Evolutionary conservation across 1,140 invertebrate genomes (phyloP).

Genomic region (Dermatophagoides farinae): DNA sequence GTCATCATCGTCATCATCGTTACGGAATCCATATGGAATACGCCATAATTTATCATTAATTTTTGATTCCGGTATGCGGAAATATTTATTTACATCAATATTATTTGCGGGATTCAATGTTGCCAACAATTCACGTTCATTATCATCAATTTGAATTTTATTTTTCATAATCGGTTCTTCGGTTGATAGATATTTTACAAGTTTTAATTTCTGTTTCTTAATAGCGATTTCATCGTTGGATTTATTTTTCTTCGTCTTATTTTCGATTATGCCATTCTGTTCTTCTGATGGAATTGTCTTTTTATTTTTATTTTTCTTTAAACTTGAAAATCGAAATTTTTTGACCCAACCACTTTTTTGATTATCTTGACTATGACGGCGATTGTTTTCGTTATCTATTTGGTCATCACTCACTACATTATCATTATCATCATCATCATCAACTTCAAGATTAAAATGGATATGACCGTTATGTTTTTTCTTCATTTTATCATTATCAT

Average conservation of each 20-base stretch:
- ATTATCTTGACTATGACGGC: too few species aligned
- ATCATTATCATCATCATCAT: neutral
- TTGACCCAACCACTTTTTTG: too few species aligned
- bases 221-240: neutral
- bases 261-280: neutral
- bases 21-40: neutral
- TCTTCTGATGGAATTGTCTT: neutral
- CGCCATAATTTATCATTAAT: conserved; percentile 11
- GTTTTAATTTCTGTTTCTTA: neutral
- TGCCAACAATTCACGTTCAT: neutral
- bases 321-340: too few species aligned
- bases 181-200: neutral
- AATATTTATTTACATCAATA: conserved; percentile 8
- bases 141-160: neutral
- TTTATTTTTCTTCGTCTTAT: neutral
- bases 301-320: neutral
- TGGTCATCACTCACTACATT: neutral
- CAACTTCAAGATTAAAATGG: too few species aligned
- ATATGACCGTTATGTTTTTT: too few species aligned
- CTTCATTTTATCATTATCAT: too few species aligned
- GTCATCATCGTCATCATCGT: neutral
- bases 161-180: conserved; percentile 6
- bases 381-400: too few species aligned
- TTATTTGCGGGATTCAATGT: neutral
- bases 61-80: neutral